Base-by-base conservation (phyloP, 2,888 invertebrate genomes). In the Steinernema carpocapsae region DNA sequence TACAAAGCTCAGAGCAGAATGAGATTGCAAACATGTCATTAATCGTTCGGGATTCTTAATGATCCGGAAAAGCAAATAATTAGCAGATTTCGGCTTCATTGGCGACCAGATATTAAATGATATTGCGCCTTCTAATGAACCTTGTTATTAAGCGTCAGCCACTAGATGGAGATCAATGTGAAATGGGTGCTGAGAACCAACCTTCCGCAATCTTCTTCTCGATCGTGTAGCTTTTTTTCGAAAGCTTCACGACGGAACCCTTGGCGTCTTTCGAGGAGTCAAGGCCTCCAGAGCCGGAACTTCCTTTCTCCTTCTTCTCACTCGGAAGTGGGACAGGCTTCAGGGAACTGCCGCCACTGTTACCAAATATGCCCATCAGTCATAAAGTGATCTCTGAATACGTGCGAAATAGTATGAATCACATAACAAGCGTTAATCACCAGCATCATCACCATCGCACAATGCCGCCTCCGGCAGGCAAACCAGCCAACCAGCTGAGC, bases 211-310 rank as follows among this genome's bases (percentile, higher is more conserved):
- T 76, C 72, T 86, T 85, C 71, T 80, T 82, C 26, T 84, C 84
- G 56, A 85, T 82, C 0, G 83, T 83, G 29, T 84, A 85, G 22
- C 78, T 75, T 19, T 83, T 82, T 52, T 85, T 83, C 37, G 79
- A 76, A 10, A 85, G 71, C 73, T 83, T 83, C 19, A 84, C 76
- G 59, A 72, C 80, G 46, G 73, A 56, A 1, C 85, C 85, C 77
- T 85, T 83, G 37, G 80, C 78, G 70, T 86, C 84, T 43, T 81
- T 83, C 70, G 91, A 89, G 2, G 37, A 64, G 64, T 64, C 64
- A 32, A 32, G 64, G 32, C 64, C 37, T 26, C 64, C 64, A n/a
- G 32, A 64, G 29, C 17, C 64, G 64, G 64, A 64, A 64, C 64
- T 64, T 32, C 64, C 64, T 32, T 76, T 79, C 37, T 80, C 76